These are phyloP conservation scores for Hylia prasina DNA, from an alignment of 2,113 vertebrate species.

Conservation along the genomic window DNA sequence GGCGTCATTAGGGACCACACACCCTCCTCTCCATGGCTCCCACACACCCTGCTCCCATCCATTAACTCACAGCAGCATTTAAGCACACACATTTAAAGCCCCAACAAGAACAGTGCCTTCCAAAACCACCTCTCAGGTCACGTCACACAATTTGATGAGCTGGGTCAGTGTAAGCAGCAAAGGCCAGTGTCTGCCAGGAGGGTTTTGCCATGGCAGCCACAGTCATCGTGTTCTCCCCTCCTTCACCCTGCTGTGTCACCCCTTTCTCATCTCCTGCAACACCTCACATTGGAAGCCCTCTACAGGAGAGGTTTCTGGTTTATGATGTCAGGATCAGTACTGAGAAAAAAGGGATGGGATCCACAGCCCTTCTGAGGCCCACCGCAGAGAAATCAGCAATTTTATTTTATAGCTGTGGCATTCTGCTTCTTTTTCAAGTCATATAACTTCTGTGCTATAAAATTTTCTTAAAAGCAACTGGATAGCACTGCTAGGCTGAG, in stretches of 20 bases:
- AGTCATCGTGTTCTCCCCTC: neutral
- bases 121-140: neutral
- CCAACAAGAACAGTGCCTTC: neutral
- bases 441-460: neutral
- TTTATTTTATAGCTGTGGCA: neutral
- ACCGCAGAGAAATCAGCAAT: neutral
- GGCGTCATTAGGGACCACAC: constrained; percentile 2
- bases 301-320: neutral
- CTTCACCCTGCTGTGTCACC: neutral
- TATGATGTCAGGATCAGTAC: neutral
- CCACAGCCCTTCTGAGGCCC: neutral
- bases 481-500: neutral
- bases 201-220: neutral
- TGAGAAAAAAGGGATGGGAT: neutral
- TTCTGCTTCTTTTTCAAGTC: neutral
- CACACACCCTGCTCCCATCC: neutral
- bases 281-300: neutral
- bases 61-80: neutral
- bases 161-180: rapidly evolving
- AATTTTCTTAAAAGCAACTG: neutral
- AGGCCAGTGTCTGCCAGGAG: neutral
- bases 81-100: neutral
- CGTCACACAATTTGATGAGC: rapidly evolving
- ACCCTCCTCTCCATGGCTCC: neutral
- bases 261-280: neutral